These are phyloP conservation scores for Macropodus opercularis DNA, from an alignment of 2,797 vertebrate species.

Conservation along the genomic window DNA sequence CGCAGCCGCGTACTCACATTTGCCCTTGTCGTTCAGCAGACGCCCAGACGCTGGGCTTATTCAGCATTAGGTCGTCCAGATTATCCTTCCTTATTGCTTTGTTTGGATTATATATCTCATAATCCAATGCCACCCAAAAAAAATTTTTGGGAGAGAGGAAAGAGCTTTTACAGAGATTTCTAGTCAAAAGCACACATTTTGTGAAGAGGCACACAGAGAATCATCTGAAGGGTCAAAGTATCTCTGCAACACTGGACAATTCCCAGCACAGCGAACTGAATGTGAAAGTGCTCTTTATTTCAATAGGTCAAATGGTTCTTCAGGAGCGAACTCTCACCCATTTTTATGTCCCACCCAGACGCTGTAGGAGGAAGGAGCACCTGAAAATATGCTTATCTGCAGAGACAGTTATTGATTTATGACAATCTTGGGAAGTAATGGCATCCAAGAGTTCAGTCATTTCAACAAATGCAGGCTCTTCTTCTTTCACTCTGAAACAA, in stretches of 20 bases:
- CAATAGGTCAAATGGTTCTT: not conserved
- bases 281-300: constrained; percentile 8
- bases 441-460: not conserved
- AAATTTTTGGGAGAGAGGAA: not conserved
- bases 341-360: constrained; percentile 4
- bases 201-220: constrained; percentile 17
- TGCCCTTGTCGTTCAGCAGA: constrained; percentile 1
- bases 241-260: not conserved
- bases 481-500: too few species aligned
- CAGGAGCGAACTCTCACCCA: not conserved
- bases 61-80: not conserved
- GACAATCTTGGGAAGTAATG: not conserved
- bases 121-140: constrained; percentile 4
- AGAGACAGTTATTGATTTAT: not conserved
- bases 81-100: constrained; percentile 1
- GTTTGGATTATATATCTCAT: not conserved
- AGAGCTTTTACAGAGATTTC: not conserved
- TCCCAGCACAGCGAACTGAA: constrained; percentile 1
- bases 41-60: not conserved
- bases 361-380: not conserved
- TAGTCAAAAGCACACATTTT: not conserved
- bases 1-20: too few species aligned
- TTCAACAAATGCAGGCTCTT: not conserved
- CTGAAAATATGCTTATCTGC: not conserved
- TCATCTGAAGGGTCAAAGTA: constrained; percentile 1